A percentile compares a stretch with the other conserved stretches of the same genome.
phyloP scores from a whole-genome alignment of 1,140 invertebrate genomes.

The Diploscapter pachys region DNA sequence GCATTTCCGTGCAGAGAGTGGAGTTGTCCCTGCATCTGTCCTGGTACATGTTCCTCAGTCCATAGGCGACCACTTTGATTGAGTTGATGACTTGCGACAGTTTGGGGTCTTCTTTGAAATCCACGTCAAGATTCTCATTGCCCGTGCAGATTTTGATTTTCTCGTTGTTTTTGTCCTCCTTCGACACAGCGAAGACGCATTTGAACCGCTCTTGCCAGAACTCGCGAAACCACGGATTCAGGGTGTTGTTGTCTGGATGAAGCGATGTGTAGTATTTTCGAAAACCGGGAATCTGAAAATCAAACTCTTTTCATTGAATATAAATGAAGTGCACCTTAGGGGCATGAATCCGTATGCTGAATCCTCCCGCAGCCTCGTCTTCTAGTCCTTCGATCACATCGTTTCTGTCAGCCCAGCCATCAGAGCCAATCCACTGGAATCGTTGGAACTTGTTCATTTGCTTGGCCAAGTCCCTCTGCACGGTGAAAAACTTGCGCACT shows the following conservation, averaged over 20 bases:
- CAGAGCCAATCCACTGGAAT: slow-evolving; percentile 56
- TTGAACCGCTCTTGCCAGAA: slow-evolving; percentile 69
- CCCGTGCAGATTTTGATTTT: slow-evolving; percentile 51
- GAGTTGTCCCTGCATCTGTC: slow-evolving; percentile 60
- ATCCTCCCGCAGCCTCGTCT: slow-evolving; percentile 70
- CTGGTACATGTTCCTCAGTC: slow-evolving; percentile 67
- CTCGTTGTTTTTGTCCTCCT: slow-evolving; percentile 47
- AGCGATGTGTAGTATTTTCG: slow-evolving; percentile 68
- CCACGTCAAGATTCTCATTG: slow-evolving; percentile 49
- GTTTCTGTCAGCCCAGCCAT: slow-evolving; percentile 56
- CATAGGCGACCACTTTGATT: slow-evolving; percentile 71
- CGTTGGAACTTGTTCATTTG: slow-evolving; percentile 33
- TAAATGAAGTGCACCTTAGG: slow-evolving; percentile 70
- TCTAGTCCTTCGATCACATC: slow-evolving; percentile 63
- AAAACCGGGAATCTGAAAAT: slow-evolving; percentile 16
- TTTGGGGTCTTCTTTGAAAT: slow-evolving; percentile 69
- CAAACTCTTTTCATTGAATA: slow-evolving; percentile 38
- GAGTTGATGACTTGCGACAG: slow-evolving; percentile 75
- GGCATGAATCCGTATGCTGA: slow-evolving; percentile 74
- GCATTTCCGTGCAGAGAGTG: slow-evolving; percentile 68
- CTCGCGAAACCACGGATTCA: slow-evolving; percentile 76
- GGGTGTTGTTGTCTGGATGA: slow-evolving; percentile 67
- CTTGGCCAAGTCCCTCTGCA: slow-evolving; percentile 63
- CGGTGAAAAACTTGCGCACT: slow-evolving; percentile 69
- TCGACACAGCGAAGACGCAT: slow-evolving; percentile 28